These are phyloP conservation scores for Sparidentex hasta DNA, from an alignment of 2,797 vertebrate species.

Conservation along the genomic window DNA sequence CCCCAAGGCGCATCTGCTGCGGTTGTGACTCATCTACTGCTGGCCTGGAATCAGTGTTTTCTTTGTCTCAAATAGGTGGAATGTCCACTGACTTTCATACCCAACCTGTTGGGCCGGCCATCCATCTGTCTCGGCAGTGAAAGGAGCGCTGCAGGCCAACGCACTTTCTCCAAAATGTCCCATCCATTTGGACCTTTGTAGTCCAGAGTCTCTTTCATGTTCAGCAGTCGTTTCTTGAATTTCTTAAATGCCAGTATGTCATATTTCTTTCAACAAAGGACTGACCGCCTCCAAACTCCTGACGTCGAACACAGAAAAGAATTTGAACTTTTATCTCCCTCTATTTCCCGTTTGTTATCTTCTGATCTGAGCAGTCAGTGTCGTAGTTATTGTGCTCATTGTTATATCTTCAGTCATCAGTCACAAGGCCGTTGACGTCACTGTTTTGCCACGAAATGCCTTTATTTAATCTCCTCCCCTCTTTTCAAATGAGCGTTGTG, in stretches of 20 bases:
- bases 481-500: neutral
- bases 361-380: conserved; percentile 12
- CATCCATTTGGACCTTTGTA: neutral
- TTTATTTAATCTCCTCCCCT: neutral
- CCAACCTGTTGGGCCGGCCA: conserved; percentile 70
- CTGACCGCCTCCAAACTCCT: neutral
- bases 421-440: conserved; percentile 42
- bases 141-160: neutral
- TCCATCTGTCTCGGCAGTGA: conserved; percentile 11
- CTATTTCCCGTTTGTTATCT: conserved; percentile 30
- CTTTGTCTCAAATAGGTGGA: conserved; percentile 77
- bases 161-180: neutral
- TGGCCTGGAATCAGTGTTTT: conserved; percentile 68
- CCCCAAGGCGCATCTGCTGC: conserved; percentile 66
- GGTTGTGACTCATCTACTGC: conserved; percentile 70
- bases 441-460: conserved; percentile 24
- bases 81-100: conserved; percentile 72
- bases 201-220: neutral
- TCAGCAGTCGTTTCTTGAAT: neutral
- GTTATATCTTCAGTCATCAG: conserved; percentile 14
- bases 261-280: neutral
- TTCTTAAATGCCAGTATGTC: neutral
- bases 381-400: conserved; percentile 2
- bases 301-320: conserved; percentile 29
- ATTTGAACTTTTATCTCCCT: conserved; percentile 44